Evolutionary conservation across 2,888 invertebrate species (phyloP).

Genomic region (Rambutsinella grinnellia): DNA sequence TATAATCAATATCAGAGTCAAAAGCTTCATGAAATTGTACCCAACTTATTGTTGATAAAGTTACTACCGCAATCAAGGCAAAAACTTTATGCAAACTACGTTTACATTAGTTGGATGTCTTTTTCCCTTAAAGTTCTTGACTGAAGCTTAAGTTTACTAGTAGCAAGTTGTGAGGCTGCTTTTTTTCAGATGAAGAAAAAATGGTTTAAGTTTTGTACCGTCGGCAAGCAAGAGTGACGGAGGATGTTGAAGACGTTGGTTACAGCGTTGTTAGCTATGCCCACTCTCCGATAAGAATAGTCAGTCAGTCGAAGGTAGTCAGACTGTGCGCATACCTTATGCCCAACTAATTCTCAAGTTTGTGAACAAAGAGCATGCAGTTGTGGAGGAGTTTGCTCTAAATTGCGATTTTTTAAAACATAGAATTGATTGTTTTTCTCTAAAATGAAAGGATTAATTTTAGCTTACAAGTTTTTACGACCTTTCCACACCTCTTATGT

Average conservation of each 20-base stretch:
- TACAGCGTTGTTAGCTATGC: slow-evolving; percentile 21
- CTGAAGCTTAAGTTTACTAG: background rate
- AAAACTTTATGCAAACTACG: too few species aligned
- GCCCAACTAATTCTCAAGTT: background rate
- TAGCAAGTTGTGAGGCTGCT: background rate
- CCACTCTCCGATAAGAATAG: slow-evolving; percentile 37
- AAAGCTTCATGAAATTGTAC: too few species aligned
- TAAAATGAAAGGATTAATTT: background rate
- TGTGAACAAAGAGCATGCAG: slow-evolving; percentile 2
- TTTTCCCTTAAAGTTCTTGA: background rate
- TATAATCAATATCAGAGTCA: too few species aligned
- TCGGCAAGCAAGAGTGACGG: slow-evolving; percentile 16
- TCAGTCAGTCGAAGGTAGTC: background rate
- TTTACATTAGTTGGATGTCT: background rate
- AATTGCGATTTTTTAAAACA: too few species aligned
- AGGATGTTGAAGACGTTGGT: slow-evolving; percentile 7
- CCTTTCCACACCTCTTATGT: background rate
- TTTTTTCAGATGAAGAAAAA: slow-evolving; percentile 3
- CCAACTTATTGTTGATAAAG: too few species aligned
- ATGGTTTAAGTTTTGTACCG: slow-evolving; percentile 30
- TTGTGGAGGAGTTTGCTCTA: too few species aligned
- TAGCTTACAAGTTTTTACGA: background rate
- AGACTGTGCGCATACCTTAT: background rate
- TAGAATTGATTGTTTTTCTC: too few species aligned
- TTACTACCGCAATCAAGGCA: too few species aligned